Evolutionary conservation across 2,113 vertebrate genomes (phyloP), one percentile per base, ranked within the genome.

Genomic region (Oreocharis arfaki): DNA sequence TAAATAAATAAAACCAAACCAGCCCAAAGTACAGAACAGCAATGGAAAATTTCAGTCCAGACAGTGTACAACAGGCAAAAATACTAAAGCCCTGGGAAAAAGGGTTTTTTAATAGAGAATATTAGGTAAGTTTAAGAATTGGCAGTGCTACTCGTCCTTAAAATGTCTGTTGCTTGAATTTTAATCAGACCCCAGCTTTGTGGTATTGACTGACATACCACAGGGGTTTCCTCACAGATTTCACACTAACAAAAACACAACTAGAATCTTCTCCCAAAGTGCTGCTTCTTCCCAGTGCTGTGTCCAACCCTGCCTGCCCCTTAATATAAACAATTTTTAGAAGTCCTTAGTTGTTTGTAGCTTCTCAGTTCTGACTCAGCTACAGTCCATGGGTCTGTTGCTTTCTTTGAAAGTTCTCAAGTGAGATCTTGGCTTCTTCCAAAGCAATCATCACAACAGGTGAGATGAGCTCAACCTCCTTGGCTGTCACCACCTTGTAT

Each of bases 61-160:
- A 61, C 55, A 65, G 68, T 53, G 80, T 53, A 89, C 19, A 33
- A 83, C 35, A 86, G 67, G 76, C 59, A 92, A 67, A 93, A 93
- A 63, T 53, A 88, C 19, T 61, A 77, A 77, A 65, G 41, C 33
- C 42, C 50, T 84, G 49, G 69, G 4, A 68, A 84, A 87, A 21
- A 7, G 4, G 39, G 23, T 64, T 41, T 86, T 95, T 96, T 87
- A 90, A 91, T 33, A 77, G 59, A 88, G 63, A 77, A 49, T 85
- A 64, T 93, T 92, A 93, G 70, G 70, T 90, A 95, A 90, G 55
- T 63, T 93, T 83, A 83, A 92, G 59, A 93, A 92, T 30, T 94
- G 94, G 85, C 88, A 90, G 19, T 4, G 61, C 10, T 63, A 50
- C 60, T n/a, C 7, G 27, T 69, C 81, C 78, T 94, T 86, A 90